phyloP scores from a whole-genome alignment of 2,888 invertebrate genomes.

The Luperina nickerlii region DNA sequence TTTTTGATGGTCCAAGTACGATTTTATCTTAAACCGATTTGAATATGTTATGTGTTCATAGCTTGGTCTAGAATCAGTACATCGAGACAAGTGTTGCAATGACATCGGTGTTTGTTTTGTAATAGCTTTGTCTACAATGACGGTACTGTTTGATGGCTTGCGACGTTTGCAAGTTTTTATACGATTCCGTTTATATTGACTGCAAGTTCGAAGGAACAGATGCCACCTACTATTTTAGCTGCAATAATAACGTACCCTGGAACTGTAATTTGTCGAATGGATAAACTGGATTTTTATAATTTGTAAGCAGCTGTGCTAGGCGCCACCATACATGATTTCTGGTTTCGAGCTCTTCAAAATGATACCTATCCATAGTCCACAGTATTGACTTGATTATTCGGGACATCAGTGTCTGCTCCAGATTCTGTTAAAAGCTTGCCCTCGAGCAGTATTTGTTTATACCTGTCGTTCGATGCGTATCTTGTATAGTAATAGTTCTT shows the following conservation, averaged over 20 bases:
- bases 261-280: neutral
- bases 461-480: neutral
- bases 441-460: slow-evolving; percentile 4
- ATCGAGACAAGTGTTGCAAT: neutral
- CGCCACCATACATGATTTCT: neutral
- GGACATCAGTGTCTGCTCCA: neutral
- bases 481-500: neutral
- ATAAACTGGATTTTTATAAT: neutral
- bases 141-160: neutral
- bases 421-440: neutral
- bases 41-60: neutral
- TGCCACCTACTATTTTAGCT: neutral
- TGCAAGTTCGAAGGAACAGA: no score
- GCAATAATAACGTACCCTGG: neutral
- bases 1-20: neutral
- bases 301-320: neutral
- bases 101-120: neutral
- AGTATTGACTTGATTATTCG: neutral
- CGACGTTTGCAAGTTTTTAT: neutral
- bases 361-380: neutral
- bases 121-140: neutral
- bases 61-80: neutral
- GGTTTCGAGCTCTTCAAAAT: neutral
- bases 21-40: neutral
- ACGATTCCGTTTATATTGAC: neutral